A percentile compares a stretch with the other conserved stretches of the same genome.
Evolutionary conservation across 2,888 invertebrate genomes (phyloP).

Genomic region (Dichetophora obliterata): DNA sequence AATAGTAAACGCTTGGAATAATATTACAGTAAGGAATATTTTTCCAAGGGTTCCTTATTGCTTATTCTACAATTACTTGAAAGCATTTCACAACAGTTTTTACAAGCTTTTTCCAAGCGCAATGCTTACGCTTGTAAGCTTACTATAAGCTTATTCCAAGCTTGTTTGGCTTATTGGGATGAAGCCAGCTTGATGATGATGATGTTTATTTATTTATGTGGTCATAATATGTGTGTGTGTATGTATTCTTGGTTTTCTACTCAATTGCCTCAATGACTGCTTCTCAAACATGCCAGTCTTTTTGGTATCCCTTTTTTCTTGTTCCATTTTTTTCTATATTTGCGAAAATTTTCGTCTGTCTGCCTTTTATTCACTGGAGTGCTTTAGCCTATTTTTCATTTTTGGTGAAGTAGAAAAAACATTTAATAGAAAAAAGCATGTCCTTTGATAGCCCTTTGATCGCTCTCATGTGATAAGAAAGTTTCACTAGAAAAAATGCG

Average conservation of each 20-base stretch:
- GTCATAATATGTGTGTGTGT: conserved; percentile 29
- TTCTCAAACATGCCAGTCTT: neutral
- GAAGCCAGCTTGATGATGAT: neutral
- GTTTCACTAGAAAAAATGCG: neutral
- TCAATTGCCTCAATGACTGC: neutral
- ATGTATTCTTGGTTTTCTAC: conserved; percentile 3
- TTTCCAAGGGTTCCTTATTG: no score
- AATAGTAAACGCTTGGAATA: no score
- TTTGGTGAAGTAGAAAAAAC: neutral
- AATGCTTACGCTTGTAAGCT: no score
- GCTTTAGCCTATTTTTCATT: conserved; percentile 13
- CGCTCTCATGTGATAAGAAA: conserved; percentile 44
- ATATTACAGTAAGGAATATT: no score
- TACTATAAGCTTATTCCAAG: no score
- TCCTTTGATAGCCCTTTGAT: conserved; percentile 55
- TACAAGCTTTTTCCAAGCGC: no score
- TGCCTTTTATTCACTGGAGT: neutral
- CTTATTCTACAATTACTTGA: no score
- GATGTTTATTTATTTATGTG: conserved; percentile 33
- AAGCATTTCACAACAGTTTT: no score
- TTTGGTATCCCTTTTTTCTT: neutral
- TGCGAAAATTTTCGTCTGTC: neutral
- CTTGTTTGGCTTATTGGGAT: no score
- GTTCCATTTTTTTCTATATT: neutral
- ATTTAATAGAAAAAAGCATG: conserved; percentile 11